These are phyloP conservation scores for Solen grandis DNA, from an alignment of 1,140 invertebrate genomes.

Conservation along the genomic window DNA sequence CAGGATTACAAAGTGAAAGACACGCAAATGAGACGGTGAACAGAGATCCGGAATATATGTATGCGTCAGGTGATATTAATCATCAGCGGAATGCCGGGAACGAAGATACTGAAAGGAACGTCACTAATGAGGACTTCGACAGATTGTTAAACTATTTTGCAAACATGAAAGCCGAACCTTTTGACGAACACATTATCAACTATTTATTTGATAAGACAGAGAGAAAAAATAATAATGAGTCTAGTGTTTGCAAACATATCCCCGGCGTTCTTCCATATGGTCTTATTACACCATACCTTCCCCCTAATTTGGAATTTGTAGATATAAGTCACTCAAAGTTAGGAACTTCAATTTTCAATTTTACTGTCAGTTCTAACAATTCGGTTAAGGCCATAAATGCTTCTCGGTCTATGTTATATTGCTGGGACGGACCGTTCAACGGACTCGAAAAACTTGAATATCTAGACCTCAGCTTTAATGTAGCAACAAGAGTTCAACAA, in stretches of 20 bases:
- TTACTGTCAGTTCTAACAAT: constrained; percentile 17
- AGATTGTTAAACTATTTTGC: not conserved
- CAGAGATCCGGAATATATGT: not conserved
- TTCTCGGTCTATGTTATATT: constrained; percentile 20
- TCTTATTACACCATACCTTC: not conserved
- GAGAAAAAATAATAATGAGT: not conserved
- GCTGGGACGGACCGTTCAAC: constrained; percentile 34
- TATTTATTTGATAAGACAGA: not conserved
- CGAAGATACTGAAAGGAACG: not conserved
- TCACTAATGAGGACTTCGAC: not conserved
- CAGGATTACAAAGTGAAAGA: not conserved
- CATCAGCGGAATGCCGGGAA: not conserved
- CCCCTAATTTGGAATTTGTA: constrained; percentile 14
- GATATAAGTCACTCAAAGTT: constrained; percentile 36
- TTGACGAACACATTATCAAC: not conserved
- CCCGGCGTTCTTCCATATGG: not conserved
- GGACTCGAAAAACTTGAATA: constrained; percentile 5
- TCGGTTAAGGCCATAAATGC: constrained; percentile 10
- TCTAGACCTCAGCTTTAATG: constrained; percentile 19
- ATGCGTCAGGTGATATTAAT: no score
- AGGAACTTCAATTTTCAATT: not conserved
- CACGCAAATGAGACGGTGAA: not conserved
- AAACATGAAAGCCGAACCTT: not conserved
- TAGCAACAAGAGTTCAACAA: not conserved
- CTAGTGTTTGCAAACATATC: no score